Base-by-base conservation (phyloP, 2,888 invertebrate species). In the Trichogramma evanescens region DNA sequence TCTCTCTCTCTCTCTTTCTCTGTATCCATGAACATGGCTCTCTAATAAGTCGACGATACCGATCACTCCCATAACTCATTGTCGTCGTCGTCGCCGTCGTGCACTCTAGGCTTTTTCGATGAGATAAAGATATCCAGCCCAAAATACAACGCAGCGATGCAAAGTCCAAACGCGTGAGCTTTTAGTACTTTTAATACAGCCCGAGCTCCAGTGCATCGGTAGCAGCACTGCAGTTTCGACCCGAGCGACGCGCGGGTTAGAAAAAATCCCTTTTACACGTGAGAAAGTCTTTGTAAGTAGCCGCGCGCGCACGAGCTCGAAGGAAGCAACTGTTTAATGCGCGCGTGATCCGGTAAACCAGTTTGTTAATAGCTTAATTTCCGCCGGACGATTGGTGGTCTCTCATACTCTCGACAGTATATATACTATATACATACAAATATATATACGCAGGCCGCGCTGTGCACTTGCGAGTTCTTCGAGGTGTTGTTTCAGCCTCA, bases 351-450 rank as follows among this genome's bases (percentile, higher is more conserved):
- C 56, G 56, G 59, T 63, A 63, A 66, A 66, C 66, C 64, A 63
- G 66, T 67, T 65, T 55, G 63, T 58, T 66, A 67, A 67, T 67
- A 63, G 66, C 65, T 66, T 64, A 66, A 67, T 67, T 67, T 66
- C 63, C 65, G 65, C 63, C 53, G 61, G 55, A 58, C 63, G 56
- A 50, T 50, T 56, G 54, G 7, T 44, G 13, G 13, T 13, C 13
- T 13, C 13, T 13, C 13, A 13, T 13, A 13, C 13, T 13, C 13
- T 13, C 13, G 13, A 13, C 13, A 13, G 13, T 13, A 13, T 13
- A 13, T 13, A 13, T 13, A 13, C 13, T 13, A 13, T 13, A 13
- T 13, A 13, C 2, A 13, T 13, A 13, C 13, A 13, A 13, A 13
- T 13, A 13, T 13, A 13, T 13, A 13, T 13, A 13, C 13, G 2